phyloP scores from a whole-genome alignment of 1,140 invertebrate genomes.

The Ooceraea biroi region DNA sequence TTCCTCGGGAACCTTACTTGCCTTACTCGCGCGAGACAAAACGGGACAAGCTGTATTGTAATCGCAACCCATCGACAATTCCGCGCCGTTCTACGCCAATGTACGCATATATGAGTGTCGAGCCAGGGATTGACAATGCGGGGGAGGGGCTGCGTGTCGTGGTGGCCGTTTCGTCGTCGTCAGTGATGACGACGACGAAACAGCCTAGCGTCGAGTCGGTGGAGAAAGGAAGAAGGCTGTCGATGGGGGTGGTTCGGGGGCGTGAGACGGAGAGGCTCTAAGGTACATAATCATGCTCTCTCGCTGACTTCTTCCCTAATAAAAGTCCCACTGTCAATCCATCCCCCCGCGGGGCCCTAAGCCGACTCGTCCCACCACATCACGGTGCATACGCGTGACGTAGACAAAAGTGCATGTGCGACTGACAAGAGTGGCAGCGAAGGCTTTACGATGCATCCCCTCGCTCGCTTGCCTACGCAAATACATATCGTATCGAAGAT shows the following conservation, averaged over 20 bases:
- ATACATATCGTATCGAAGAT: constrained; percentile 55
- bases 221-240: constrained; percentile 57
- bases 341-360: constrained; percentile 15
- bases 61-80: constrained; percentile 52
- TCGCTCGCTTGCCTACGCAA: constrained; percentile 65
- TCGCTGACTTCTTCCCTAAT: constrained; percentile 86
- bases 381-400: constrained; percentile 72
- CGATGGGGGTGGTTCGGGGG: constrained; percentile 18
- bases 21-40: constrained; percentile 22
- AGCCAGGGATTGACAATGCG: constrained; percentile 78
- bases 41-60: constrained; percentile 35
- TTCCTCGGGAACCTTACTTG: constrained; percentile 9
- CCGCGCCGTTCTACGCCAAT: constrained; percentile 75
- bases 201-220: constrained; percentile 54
- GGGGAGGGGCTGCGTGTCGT: constrained; percentile 57
- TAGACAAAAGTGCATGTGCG: constrained; percentile 79
- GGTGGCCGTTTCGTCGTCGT: constrained; percentile 57
- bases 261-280: constrained; percentile 79
- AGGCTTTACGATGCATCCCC: constrained; percentile 73
- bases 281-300: constrained; percentile 86
- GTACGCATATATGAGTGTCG: constrained; percentile 72
- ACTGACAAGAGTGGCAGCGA: constrained; percentile 73
- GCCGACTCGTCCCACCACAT: not conserved
- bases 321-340: constrained; percentile 85
- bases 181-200: constrained; percentile 66